Evolutionary conservation across 2,888 invertebrate genomes (phyloP).

Genomic region (Sinotaia quadrata): DNA sequence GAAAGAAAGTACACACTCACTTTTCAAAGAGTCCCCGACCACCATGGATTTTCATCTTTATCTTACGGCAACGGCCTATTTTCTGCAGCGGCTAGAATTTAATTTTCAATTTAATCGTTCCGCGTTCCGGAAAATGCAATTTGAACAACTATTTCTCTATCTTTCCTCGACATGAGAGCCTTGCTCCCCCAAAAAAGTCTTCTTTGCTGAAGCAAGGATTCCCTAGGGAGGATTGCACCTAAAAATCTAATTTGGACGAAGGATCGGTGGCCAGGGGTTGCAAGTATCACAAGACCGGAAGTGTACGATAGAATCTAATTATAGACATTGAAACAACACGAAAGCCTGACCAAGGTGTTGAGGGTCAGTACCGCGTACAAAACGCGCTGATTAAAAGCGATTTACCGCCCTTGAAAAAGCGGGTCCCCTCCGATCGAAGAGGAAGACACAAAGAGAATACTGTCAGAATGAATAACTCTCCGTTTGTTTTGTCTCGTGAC

Average conservation of each 20-base stretch:
- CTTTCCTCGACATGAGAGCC: background rate
- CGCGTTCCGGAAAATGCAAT: constrained; percentile 24
- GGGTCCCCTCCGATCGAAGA: constrained; percentile 21
- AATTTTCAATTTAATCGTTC: constrained; percentile 30
- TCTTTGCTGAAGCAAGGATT: constrained; percentile 3
- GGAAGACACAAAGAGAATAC: constrained; percentile 21
- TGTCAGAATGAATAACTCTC: constrained; percentile 31
- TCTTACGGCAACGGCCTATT: too few relatives aligned
- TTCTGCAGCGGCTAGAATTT: constrained; percentile 1
- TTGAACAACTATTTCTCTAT: constrained; percentile 17
- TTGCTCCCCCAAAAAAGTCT: constrained; percentile 4
- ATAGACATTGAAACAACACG: constrained; percentile 23
- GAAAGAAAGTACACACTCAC: too few relatives aligned
- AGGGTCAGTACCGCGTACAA: constrained; percentile 1
- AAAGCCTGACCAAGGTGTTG: constrained; percentile 7
- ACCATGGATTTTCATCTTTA: too few relatives aligned
- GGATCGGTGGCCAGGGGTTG: constrained; percentile 6
- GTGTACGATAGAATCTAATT: constrained; percentile 17
- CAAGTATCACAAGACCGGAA: background rate
- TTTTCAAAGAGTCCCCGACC: too few relatives aligned
- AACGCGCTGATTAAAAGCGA: constrained; percentile 23
- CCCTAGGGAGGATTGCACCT: background rate
- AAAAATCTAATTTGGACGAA: constrained; percentile 26
- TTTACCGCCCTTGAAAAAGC: background rate
- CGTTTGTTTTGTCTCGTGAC: constrained; percentile 28